phyloP scores from a whole-genome alignment of 2,113 vertebrate species.

The Xyrauchen texanus region DNA sequence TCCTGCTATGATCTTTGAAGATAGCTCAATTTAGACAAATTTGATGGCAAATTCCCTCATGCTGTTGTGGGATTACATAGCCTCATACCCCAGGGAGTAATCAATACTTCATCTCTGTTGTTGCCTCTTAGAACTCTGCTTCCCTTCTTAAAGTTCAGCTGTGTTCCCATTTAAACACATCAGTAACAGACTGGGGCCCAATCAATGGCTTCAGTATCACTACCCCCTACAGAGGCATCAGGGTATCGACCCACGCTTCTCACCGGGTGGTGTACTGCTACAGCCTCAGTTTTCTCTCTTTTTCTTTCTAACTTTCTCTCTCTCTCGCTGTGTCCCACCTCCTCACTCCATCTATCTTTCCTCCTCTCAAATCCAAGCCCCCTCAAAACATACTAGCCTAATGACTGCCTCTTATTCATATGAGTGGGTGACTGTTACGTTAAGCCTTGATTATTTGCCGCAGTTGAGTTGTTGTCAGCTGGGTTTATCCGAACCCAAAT shows the following conservation, averaged over 20 bases:
- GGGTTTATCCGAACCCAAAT: not conserved
- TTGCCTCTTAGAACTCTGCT: conserved; percentile 26
- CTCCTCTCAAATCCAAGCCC: not conserved
- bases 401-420: conserved; percentile 44
- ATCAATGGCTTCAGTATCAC: conserved; percentile 71
- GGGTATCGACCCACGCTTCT: conserved; percentile 61
- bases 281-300: no score
- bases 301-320: no score
- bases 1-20: conserved; percentile 29
- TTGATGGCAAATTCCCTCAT: conserved; percentile 29
- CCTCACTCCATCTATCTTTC: not conserved
- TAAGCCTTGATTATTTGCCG: conserved; percentile 62
- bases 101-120: conserved; percentile 51
- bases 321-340: no score
- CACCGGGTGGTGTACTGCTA: conserved; percentile 33
- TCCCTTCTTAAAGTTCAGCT: conserved; percentile 45
- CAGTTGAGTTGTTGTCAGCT: conserved; percentile 56
- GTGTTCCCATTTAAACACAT: conserved; percentile 64
- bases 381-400: conserved; percentile 11
- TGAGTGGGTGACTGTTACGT: conserved; percentile 34
- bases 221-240: conserved; percentile 55
- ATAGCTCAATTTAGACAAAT: conserved; percentile 32
- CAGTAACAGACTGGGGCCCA: conserved; percentile 54
- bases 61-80: conserved; percentile 40
- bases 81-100: conserved; percentile 35